Percentiles rank a stretch among this genome's conserved stretches.
These are phyloP conservation scores for Micrasema longulum DNA, from an alignment of 1,140 invertebrate species.

Conservation along the genomic window DNA sequence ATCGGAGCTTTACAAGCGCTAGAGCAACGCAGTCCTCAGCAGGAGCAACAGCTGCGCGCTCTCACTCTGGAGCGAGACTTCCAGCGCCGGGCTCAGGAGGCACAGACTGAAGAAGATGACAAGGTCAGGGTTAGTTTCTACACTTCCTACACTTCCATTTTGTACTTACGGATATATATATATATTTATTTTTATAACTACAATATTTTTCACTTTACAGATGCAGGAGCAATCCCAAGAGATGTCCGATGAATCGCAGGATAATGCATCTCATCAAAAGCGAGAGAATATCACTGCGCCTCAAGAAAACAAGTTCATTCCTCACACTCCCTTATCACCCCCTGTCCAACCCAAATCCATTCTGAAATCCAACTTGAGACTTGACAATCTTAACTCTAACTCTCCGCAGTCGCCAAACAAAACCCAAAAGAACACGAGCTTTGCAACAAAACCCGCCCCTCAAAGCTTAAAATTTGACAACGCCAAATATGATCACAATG, in stretches of 20 bases:
- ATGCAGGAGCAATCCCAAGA: constrained; percentile 28
- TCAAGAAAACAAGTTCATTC: constrained; percentile 53
- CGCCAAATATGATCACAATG: constrained; percentile 48
- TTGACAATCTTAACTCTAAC: constrained; percentile 71
- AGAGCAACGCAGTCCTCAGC: constrained; percentile 77
- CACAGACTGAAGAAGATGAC: constrained; percentile 81
- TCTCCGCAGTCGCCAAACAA: constrained; percentile 58
- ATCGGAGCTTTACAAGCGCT: constrained; percentile 80
- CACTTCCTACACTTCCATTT: too few relatives aligned
- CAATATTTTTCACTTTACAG: constrained; percentile 13
- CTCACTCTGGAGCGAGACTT: constrained; percentile 89
- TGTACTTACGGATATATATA: too few relatives aligned
- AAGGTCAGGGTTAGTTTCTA: constrained; percentile 63
- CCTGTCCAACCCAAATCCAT: constrained; percentile 64
- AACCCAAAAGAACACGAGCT: constrained; percentile 55
- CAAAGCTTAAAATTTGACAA: constrained; percentile 53
- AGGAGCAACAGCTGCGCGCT: constrained; percentile 88
- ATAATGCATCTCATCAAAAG: constrained; percentile 25
- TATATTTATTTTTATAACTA: too few relatives aligned
- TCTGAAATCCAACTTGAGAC: constrained; percentile 64
- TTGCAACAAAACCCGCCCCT: constrained; percentile 50
- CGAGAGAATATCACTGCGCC: constrained; percentile 49
- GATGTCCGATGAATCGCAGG: constrained; percentile 20
- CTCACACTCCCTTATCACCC: constrained; percentile 56
- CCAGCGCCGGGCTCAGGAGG: constrained; percentile 85